phyloP scores from a whole-genome alignment of 2,113 vertebrate genomes.

The Grus americana region DNA sequence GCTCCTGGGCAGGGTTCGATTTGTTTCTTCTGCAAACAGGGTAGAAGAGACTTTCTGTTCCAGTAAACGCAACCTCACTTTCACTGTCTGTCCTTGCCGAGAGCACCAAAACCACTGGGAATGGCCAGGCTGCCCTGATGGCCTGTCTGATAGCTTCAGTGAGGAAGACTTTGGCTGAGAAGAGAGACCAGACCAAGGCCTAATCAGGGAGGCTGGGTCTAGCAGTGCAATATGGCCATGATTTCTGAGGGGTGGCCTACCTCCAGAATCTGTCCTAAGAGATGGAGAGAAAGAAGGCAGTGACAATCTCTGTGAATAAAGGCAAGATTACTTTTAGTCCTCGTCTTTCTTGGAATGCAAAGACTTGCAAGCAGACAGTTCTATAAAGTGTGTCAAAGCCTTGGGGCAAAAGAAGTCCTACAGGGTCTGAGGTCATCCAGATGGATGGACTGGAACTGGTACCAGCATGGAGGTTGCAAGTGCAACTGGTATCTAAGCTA shows the following conservation, averaged over 20 bases:
- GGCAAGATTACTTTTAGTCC: not conserved
- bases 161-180: not conserved
- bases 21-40: not conserved
- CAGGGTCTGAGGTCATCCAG: not conserved
- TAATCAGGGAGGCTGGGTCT: rapidly evolving
- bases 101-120: not conserved
- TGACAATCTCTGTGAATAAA: not conserved
- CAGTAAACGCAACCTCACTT: not conserved
- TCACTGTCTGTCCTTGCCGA: not conserved
- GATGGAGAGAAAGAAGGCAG: not conserved
- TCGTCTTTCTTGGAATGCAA: not conserved
- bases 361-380: not conserved
- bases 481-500: not conserved
- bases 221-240: not conserved
- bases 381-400: not conserved
- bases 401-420: not conserved
- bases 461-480: not conserved
- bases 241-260: not conserved
- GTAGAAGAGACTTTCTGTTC: not conserved
- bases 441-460: not conserved
- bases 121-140: not conserved
- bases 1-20: not conserved
- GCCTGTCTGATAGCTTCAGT: not conserved
- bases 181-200: not conserved
- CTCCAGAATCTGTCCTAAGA: not conserved